These are phyloP conservation scores for Hirudo medicinalis DNA, from an alignment of 1,140 invertebrate species.

Conservation along the genomic window DNA sequence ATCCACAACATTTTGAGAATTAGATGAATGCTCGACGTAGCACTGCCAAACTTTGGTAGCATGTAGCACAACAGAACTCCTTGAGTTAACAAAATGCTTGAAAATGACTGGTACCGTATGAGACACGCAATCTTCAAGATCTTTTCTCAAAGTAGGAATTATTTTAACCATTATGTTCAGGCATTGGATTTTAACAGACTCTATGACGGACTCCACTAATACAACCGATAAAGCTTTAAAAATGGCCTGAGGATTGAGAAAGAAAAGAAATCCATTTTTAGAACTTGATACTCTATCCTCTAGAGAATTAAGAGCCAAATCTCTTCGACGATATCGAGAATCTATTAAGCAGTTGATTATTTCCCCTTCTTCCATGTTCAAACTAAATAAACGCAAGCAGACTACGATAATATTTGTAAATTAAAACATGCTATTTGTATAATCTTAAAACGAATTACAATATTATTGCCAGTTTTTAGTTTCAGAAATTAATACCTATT, in stretches of 20 bases:
- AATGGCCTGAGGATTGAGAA: not conserved
- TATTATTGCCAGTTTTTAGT: too few species aligned
- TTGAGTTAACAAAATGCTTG: not conserved
- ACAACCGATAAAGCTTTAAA: not conserved
- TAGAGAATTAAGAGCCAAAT: slow-evolving; percentile 4
- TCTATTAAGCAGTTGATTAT: not conserved
- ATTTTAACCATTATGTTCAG: not conserved
- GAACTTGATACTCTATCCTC: not conserved
- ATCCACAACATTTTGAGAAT: not conserved
- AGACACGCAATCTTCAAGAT: not conserved
- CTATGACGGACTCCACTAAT: not conserved
- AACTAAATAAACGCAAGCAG: too few species aligned
- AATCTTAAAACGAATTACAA: too few species aligned
- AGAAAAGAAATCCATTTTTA: slow-evolving; percentile 13
- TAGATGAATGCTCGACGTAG: not conserved
- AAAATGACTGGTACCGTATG: not conserved
- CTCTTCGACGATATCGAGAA: not conserved
- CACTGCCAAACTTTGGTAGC: not conserved
- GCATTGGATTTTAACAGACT: slow-evolving; percentile 1
- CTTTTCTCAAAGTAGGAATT: not conserved
- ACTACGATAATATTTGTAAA: too few species aligned
- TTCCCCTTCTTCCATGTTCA: slow-evolving; percentile 9
- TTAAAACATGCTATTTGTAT: too few species aligned
- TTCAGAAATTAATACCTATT: too few species aligned
- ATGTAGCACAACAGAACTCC: not conserved